Percentiles rank a stretch among this genome's conserved stretches.
Conservation (phyloP, 2,113 vertebrate genomes). For the Aspidoscelis tigris region DNA sequence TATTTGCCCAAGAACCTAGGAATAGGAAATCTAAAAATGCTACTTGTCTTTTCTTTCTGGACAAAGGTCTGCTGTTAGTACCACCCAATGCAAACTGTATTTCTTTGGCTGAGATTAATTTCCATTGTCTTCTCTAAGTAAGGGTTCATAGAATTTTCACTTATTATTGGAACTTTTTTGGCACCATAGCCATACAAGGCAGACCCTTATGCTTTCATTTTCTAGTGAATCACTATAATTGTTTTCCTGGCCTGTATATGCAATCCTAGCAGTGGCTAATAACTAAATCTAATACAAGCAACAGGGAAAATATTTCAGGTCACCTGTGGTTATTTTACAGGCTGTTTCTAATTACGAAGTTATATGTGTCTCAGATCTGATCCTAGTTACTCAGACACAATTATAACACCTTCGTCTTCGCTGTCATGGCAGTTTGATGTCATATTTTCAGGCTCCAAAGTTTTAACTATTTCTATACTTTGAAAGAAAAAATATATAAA, state of each 20-base stretch:
- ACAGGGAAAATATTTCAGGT: slow-evolving; percentile 5
- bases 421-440: background rate
- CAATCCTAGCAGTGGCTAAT: background rate
- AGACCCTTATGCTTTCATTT: background rate
- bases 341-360: slow-evolving; percentile 8
- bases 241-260: background rate
- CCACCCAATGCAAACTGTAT: background rate
- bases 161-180: background rate
- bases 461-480: slow-evolving; percentile 19
- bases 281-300: slow-evolving; percentile 18
- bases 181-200: background rate
- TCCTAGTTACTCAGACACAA: slow-evolving; percentile 29
- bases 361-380: slow-evolving; percentile 17
- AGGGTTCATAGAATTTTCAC: background rate
- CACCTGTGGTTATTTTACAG: slow-evolving; percentile 8
- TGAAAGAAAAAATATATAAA: background rate
- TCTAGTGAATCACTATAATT: background rate
- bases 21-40: no score
- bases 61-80: no score
- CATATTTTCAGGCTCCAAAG: slow-evolving; percentile 14
- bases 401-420: background rate
- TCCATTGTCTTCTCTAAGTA: background rate
- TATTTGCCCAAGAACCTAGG: no score
- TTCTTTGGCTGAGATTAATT: background rate
- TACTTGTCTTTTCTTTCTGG: no score